Evolutionary conservation across 1,140 invertebrate species (phyloP), one percentile per base, ranked within the genome.

Genomic region (Heliconius himera): DNA sequence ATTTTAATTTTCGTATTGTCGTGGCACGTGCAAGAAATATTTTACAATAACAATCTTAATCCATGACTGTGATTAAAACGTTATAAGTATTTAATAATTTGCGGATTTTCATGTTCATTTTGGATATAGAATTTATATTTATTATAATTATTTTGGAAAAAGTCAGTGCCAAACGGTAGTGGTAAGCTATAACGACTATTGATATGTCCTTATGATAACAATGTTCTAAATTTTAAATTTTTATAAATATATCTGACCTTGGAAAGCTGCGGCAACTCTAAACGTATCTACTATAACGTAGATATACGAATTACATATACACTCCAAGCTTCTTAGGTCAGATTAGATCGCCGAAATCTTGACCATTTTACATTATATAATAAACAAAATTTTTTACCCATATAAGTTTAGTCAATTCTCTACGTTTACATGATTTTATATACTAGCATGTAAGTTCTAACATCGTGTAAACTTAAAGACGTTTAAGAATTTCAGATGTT

Each of bases 351-450:
- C 93, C 93, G 93, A 91, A 94, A 93, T 94, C 93, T 94, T 94
- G 93, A 93, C 93, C 93, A 94, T 94, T 90, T 88, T 81, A 85
- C 83, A 90, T 85, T 82, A 90, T 85, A 82, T 89, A 85, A 86
- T 92, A 90, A 90, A 92, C 84, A 90, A 91, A 87, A 90, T 89
- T 91, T 86, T 93, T 93, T 94, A 94, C 93, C 92, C 89, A 91
- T 91, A 87, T 93, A 92, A 93, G 88, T 90, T 94, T 94, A 94
- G 93, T 94, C 91, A 93, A 90, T 91, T 87, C 89, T 94, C 92
- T 92, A 86, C 88, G 88, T 91, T 93, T 93, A 92, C 91, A 91
- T 90, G 92, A 94, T 94, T 89, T 90, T 93, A 90, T 88, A 88
- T 72, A 84, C 49, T n/a, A 3, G n/a, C 22, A 9, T 56, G 73